Percentiles rank a stretch among this genome's conserved stretches.
phyloP scores from a whole-genome alignment of 2,113 vertebrate genomes.

The Trinectes maculatus region DNA sequence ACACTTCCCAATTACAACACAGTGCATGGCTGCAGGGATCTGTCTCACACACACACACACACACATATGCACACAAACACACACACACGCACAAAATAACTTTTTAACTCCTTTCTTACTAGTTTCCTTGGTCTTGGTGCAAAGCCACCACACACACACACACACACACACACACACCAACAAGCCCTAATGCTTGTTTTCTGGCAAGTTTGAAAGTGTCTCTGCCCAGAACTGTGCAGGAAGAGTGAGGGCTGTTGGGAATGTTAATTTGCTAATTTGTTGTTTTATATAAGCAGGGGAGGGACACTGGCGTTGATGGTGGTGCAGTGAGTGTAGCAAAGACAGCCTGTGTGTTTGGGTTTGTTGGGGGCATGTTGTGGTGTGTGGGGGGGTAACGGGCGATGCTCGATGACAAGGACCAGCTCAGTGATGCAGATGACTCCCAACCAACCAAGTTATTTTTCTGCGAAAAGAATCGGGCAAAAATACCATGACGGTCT shows the following conservation, averaged over 20 bases:
- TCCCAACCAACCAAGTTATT: slow-evolving; percentile 79
- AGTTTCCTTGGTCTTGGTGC: slow-evolving; percentile 9
- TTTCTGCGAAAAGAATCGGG: slow-evolving; percentile 77
- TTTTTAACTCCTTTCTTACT: slow-evolving; percentile 8
- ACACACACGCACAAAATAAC: slow-evolving; percentile 10
- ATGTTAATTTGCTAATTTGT: slow-evolving; percentile 83
- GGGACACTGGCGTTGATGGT: slow-evolving; percentile 27
- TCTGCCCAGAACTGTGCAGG: slow-evolving; percentile 65
- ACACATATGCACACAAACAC: not conserved
- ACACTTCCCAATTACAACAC: slow-evolving; percentile 52
- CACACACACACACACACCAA: slow-evolving; percentile 20
- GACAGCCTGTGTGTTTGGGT: slow-evolving; percentile 44
- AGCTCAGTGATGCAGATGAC: slow-evolving; percentile 78
- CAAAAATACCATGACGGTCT: slow-evolving; percentile 83
- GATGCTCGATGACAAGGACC: slow-evolving; percentile 69
- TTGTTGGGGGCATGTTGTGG: slow-evolving; percentile 22
- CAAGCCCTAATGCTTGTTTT: slow-evolving; percentile 58
- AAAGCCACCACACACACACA: slow-evolving; percentile 4
- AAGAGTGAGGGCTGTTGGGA: slow-evolving; percentile 65
- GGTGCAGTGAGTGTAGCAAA: slow-evolving; percentile 29
- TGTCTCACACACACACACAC: slow-evolving; percentile 20
- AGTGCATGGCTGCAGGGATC: slow-evolving; percentile 20
- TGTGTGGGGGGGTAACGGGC: slow-evolving; percentile 32
- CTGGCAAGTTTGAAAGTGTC: slow-evolving; percentile 56
- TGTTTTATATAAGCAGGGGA: slow-evolving; percentile 70